A percentile compares a stretch with the other conserved stretches of the same genome.
Evolutionary conservation across 2,113 vertebrate genomes (phyloP).

Genomic region (Antigone vipio): DNA sequence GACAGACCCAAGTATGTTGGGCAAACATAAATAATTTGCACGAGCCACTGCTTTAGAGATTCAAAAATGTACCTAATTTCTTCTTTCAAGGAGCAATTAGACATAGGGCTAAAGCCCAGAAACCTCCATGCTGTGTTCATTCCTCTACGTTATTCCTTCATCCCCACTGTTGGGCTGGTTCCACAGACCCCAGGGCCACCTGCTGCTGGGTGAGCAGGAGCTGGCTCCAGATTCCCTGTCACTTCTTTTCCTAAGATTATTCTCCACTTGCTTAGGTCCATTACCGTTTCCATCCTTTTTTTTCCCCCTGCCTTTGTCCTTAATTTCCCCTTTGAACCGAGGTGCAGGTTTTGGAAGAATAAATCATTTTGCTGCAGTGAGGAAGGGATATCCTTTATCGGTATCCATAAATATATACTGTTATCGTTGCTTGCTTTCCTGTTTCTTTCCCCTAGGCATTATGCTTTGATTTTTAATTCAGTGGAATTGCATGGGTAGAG

Average conservation of each 20-base stretch:
- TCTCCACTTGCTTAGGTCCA: not conserved
- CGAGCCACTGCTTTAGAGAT: fast-evolving
- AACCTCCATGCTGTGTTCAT: not conserved
- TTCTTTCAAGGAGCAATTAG: not conserved
- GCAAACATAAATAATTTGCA: not conserved
- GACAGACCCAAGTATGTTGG: not conserved
- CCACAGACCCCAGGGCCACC: not conserved
- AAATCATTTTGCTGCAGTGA: not conserved
- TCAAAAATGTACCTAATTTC: not conserved
- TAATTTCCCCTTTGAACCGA: not conserved
- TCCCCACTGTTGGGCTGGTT: not conserved
- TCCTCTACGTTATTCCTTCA: not conserved
- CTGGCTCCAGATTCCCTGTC: not conserved
- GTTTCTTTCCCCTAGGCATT: not conserved
- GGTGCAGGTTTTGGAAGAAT: not conserved
- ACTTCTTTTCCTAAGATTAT: not conserved
- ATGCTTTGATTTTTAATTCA: not conserved
- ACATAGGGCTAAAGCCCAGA: not conserved
- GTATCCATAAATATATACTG: not conserved
- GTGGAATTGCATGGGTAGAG: not conserved
- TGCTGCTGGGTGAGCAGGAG: not conserved
- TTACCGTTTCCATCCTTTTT: not conserved
- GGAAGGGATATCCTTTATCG: not conserved
- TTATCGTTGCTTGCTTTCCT: not conserved
- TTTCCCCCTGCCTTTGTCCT: not conserved